phyloP scores from a whole-genome alignment of 2,113 vertebrate genomes.

The Callipepla squamata region DNA sequence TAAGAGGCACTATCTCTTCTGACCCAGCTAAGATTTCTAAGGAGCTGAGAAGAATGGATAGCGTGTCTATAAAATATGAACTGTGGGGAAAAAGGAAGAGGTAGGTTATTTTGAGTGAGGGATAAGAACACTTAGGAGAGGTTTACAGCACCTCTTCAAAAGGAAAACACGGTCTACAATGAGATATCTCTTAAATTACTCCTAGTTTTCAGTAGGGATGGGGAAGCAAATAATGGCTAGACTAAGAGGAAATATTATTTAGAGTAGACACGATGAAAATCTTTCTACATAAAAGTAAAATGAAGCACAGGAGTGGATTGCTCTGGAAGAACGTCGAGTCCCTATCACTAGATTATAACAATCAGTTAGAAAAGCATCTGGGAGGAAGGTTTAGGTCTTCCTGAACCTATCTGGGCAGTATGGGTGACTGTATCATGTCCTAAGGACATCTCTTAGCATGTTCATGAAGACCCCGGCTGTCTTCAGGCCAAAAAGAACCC shows the following conservation, averaged over 20 bases:
- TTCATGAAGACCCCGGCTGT: neutral
- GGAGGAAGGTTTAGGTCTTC: neutral
- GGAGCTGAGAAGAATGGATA: neutral
- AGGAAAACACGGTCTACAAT: neutral
- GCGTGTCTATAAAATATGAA: neutral
- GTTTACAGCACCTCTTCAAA: neutral
- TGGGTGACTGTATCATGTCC: fast-evolving
- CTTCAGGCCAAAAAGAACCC: neutral
- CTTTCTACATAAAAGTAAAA: neutral
- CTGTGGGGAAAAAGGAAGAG: neutral
- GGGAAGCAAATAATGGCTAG: neutral
- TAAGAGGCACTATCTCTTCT: neutral
- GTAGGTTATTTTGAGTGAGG: neutral
- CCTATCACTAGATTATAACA: no score
- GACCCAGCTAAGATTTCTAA: neutral
- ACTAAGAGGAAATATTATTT: neutral
- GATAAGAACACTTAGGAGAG: neutral
- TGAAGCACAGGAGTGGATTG: neutral
- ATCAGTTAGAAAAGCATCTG: neutral
- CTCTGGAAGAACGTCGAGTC: neutral
- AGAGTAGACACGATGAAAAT: neutral
- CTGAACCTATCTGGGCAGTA: neutral
- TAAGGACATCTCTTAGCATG: neutral
- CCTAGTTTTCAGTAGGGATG: neutral
- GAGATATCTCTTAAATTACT: neutral